Conservation (phyloP, 2,113 vertebrate species). For the Onychostoma macrolepis region DNA sequence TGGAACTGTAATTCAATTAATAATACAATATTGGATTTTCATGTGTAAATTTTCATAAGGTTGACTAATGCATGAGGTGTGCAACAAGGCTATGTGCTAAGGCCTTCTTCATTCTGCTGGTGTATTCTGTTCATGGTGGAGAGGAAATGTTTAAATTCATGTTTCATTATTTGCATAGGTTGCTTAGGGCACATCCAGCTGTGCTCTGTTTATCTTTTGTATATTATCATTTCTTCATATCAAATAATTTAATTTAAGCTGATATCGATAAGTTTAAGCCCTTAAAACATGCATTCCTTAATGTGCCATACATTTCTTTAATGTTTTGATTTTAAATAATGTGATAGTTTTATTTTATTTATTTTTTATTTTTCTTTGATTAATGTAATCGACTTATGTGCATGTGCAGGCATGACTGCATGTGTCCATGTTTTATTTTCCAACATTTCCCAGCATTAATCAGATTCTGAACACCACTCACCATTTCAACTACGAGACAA, state of each 20-base stretch:
- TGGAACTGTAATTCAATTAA: no score
- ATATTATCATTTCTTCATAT: not conserved
- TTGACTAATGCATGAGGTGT: not conserved
- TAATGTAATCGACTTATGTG: not conserved
- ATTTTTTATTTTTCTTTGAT: not conserved
- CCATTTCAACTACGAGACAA: slow-evolving; percentile 23
- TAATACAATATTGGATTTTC: not conserved
- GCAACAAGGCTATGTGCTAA: not conserved
- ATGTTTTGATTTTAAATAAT: not conserved
- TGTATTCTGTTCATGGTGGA: not conserved
- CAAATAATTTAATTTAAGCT: no score
- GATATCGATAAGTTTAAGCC: no score
- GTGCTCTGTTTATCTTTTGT: not conserved
- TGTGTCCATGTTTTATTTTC: not conserved
- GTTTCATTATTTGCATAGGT: slow-evolving; percentile 23
- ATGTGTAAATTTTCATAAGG: not conserved
- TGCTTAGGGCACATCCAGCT: slow-evolving; percentile 16
- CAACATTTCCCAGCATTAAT: slow-evolving; percentile 28
- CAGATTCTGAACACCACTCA: slow-evolving; percentile 2
- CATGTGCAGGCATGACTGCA: not conserved
- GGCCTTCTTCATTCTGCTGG: not conserved
- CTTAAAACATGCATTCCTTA: not conserved
- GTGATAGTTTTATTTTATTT: no score
- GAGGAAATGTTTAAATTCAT: slow-evolving; percentile 16
- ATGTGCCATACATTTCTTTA: not conserved